Base-by-base conservation (phyloP, 2,113 vertebrate species). In the Nerophis ophidion region DNA sequence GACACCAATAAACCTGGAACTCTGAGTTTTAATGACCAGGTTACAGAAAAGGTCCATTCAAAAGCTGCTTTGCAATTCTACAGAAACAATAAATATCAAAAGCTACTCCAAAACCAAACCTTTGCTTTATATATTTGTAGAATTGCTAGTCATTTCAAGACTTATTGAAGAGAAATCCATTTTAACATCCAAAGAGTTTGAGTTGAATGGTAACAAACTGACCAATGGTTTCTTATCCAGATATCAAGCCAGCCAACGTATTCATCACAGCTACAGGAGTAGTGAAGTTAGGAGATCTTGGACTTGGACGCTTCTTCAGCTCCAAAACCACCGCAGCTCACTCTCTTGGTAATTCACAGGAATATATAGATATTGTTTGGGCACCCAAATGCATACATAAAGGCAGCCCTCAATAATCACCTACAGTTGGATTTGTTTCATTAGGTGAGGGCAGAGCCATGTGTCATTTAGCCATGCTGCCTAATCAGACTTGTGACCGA, bases 191-290 rank as follows among this genome's bases (percentile, higher is more conserved):
- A 34, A 55, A 44, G 33, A 16, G 40, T 54, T n/a, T 44, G 13
- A 47, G 40, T 52, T 33, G 47, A 14, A 47, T 17, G 34, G 14
- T 11, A 34, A 33, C 17, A 34, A 50, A 26, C 17, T 53, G 36
- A 50, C 14, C 5, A 44, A n/a, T 52, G 9, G 40, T 44, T 48
- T 61, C 35, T 13, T 63, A 57, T 68, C 16, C 83, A 99, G 96
- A 99, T 77, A 98, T 98, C 84, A 98, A 99, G 64, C 97, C 95
- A 52, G 97, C 96, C 52, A 98, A 98, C 63, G 96, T 99, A 67
- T 98, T 99, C 91, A 98, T 99, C 86, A 98, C 95, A 68, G 96
- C 96, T 74, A 96, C 94, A 48, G 96, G 96, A 55, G 95, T 98
- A 80, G 96, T 99, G 61, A 99, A 99, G 83, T 93, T 99, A 64